These are phyloP conservation scores for Phthorimaea operculella DNA, from an alignment of 1,140 invertebrate species.

Conservation along the genomic window DNA sequence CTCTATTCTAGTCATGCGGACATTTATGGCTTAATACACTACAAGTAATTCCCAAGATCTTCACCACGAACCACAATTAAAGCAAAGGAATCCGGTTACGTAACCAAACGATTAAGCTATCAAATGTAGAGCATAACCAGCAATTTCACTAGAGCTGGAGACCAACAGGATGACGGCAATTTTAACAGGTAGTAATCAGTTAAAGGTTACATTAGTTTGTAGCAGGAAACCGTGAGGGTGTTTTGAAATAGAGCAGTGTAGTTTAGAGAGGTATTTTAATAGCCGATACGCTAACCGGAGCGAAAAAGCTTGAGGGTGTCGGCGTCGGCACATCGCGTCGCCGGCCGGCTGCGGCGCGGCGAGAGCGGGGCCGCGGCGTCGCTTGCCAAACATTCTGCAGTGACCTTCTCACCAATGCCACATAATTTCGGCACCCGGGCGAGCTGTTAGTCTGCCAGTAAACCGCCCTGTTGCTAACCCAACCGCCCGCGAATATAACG, in stretches of 20 bases:
- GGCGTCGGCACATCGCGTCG: slow-evolving; percentile 12
- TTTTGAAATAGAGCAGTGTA: background rate
- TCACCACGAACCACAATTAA: too few species aligned
- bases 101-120: too few species aligned
- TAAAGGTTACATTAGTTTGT: too few species aligned
- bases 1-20: background rate
- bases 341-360: slow-evolving; percentile 18
- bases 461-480: slow-evolving; percentile 19
- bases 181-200: too few species aligned
- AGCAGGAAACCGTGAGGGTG: too few species aligned
- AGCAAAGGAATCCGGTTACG: too few species aligned
- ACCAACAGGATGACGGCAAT: too few species aligned
- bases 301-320: background rate
- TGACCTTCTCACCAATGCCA: slow-evolving; percentile 56
- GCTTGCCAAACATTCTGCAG: slow-evolving; percentile 50
- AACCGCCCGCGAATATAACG: background rate
- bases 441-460: slow-evolving; percentile 16
- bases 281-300: background rate
- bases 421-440: slow-evolving; percentile 34
- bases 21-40: background rate
- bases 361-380: slow-evolving; percentile 20
- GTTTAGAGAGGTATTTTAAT: background rate
- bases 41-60: too few species aligned
- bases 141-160: too few species aligned
- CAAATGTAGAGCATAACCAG: too few species aligned